A percentile compares a stretch with the other conserved stretches of the same genome.
Conservation (phyloP, 2,888 invertebrate species). For the Theretra japonica region DNA sequence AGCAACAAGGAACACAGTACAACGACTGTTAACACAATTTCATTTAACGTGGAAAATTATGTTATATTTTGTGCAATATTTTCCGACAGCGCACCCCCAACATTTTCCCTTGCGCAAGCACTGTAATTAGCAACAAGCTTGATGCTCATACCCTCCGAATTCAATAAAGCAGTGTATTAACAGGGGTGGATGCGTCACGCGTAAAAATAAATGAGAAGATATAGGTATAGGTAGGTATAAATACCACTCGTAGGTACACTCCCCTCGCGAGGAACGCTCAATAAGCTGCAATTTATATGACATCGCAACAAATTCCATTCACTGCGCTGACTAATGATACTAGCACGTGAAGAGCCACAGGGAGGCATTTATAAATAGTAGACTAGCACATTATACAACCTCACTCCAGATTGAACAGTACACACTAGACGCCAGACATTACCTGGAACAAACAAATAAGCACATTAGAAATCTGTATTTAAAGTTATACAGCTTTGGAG, state of each 20-base stretch:
- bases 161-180: conserved; percentile 6
- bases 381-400: not conserved
- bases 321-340: not conserved
- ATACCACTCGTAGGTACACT: not conserved
- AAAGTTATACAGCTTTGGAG: too few species aligned
- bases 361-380: not conserved
- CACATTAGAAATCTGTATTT: not conserved
- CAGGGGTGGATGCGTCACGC: not conserved
- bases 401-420: not conserved
- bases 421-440: not conserved
- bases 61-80: too few species aligned
- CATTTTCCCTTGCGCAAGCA: not conserved
- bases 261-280: not conserved
- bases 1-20: too few species aligned
- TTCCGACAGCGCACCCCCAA: too few species aligned
- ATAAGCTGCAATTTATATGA: not conserved
- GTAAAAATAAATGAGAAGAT: not conserved
- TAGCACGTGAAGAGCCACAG: not conserved
- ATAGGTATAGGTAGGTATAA: not conserved
- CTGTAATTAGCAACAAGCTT: not conserved
- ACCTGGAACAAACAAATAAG: not conserved
- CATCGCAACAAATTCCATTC: conserved; percentile 1
- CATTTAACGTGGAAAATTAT: too few species aligned
- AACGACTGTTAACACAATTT: too few species aligned
- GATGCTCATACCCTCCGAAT: not conserved